Percentiles rank a stretch among this genome's conserved stretches.
These are phyloP conservation scores for Saxidomus purpurata DNA, from an alignment of 1,140 invertebrate genomes.

Conservation along the genomic window DNA sequence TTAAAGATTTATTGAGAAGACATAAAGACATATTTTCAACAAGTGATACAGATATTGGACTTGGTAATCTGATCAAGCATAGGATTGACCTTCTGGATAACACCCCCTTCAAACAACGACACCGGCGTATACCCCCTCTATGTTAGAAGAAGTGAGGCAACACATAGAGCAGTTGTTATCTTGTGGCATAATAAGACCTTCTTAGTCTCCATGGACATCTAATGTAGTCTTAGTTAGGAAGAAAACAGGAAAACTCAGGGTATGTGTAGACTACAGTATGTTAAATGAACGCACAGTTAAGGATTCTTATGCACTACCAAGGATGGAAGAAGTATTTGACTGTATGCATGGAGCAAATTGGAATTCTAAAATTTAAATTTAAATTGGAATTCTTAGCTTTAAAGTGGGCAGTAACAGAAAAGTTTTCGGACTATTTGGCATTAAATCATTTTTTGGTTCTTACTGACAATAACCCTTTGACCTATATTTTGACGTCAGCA, in stretches of 20 bases:
- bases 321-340: conserved; percentile 29
- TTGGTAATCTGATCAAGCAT: conserved; percentile 23
- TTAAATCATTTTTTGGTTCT: not conserved
- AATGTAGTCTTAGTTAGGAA: conserved; percentile 62
- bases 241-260: conserved; percentile 10
- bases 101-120: conserved; percentile 58
- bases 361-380: not conserved
- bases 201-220: conserved; percentile 27
- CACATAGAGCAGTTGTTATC: conserved; percentile 12
- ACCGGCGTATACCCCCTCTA: not conserved
- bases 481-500: not conserved
- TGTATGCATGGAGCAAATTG: not conserved
- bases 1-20: not conserved
- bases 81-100: conserved; percentile 33
- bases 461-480: not conserved
- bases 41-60: not conserved
- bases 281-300: not conserved
- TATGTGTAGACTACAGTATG: conserved; percentile 18
- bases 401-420: not conserved
- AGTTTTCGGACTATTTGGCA: not conserved
- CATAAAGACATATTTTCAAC: conserved; percentile 17
- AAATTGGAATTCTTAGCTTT: not conserved
- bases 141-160: conserved; percentile 16
- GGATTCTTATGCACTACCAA: conserved; percentile 8
- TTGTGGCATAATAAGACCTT: not conserved